Conservation (phyloP, 2,113 vertebrate genomes). For the Mandrillus leucophaeus region DNA sequence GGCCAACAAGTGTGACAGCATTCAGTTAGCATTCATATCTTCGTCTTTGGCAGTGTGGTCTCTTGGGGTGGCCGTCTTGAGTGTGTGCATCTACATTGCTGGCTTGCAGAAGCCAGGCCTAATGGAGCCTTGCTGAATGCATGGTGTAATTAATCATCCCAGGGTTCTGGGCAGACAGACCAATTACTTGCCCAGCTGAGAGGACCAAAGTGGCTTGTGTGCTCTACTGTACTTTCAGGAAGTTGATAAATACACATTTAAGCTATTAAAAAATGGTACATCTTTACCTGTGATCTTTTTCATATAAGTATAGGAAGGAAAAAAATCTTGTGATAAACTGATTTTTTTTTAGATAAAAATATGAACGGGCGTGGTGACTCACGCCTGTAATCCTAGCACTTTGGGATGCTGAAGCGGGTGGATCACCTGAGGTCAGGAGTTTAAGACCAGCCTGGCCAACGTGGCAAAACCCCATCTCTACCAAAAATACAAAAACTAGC, state of each 20-base stretch:
- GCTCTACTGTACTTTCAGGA: not conserved
- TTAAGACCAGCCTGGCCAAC: no score
- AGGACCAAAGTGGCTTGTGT: not conserved
- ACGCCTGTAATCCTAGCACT: no score
- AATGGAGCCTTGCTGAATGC: not conserved
- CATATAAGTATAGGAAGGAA: not conserved
- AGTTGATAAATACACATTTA: not conserved
- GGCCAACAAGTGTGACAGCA: not conserved
- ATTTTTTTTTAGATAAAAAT: not conserved
- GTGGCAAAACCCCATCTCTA: no score
- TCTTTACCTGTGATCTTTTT: slow-evolving; percentile 7
- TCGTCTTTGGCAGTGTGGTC: rapidly evolving
- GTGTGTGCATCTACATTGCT: rapidly evolving
- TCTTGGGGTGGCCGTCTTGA: not conserved
- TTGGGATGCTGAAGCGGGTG: no score
- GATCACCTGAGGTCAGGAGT: no score
- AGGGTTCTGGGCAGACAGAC: not conserved
- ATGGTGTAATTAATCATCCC: not conserved
- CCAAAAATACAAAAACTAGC: no score
- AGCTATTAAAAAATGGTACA: not conserved
- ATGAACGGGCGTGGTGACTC: no score
- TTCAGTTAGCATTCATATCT: rapidly evolving
- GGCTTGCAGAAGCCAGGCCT: not conserved
- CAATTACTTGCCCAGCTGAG: not conserved
- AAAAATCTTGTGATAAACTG: not conserved